Evolutionary conservation across 1,140 invertebrate species (phyloP).

Genomic region (Ostrea edulis): DNA sequence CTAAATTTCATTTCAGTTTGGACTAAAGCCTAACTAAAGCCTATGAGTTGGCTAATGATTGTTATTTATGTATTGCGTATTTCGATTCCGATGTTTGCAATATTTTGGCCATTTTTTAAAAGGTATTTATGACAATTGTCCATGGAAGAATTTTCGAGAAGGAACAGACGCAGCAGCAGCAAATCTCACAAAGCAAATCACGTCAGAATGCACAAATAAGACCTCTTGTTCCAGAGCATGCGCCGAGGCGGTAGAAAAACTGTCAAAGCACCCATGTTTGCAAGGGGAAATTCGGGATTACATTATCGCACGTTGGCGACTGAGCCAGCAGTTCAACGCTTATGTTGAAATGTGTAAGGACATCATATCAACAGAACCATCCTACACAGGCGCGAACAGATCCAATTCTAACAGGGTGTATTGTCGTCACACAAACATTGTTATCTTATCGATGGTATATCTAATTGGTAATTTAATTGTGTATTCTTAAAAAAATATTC

Average conservation of each 20-base stretch:
- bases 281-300: conserved; percentile 24
- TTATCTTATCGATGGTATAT: neutral
- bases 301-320: neutral
- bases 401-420: neutral
- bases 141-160: neutral
- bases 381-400: neutral
- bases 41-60: no score
- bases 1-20: no score
- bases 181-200: neutral
- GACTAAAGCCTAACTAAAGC: no score
- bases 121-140: conserved; percentile 2
- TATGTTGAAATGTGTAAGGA: conserved; percentile 7
- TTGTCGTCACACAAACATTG: neutral
- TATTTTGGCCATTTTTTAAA: no score
- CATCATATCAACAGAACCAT: neutral
- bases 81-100: no score
- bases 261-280: conserved; percentile 10
- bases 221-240: neutral
- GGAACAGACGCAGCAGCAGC: neutral
- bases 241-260: neutral
- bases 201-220: neutral
- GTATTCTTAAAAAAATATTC: no score
- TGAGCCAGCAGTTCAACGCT: neutral
- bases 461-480: neutral
- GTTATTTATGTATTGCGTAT: no score